phyloP scores from a whole-genome alignment of 1,140 invertebrate genomes.

The Colletes latitarsis region DNA sequence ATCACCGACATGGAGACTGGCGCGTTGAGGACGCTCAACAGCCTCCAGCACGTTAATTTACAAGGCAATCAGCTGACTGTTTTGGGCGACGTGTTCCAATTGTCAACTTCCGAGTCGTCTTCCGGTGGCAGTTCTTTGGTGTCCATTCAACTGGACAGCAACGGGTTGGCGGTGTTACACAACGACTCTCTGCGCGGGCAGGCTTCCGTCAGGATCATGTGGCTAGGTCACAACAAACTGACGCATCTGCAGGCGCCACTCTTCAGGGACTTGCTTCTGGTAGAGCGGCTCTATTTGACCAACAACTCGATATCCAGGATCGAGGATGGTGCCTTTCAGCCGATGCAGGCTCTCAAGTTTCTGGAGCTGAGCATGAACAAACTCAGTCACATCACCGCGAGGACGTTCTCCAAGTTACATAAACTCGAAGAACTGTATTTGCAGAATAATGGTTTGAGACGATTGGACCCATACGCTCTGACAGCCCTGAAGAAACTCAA shows the following conservation, averaged over 20 bases:
- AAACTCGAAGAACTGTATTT: slow-evolving; percentile 86
- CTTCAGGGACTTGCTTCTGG: slow-evolving; percentile 88
- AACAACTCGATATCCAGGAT: slow-evolving; percentile 91
- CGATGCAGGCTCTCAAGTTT: slow-evolving; percentile 88
- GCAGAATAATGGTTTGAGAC: slow-evolving; percentile 82
- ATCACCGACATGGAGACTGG: slow-evolving; percentile 91
- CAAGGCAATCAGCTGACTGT: slow-evolving; percentile 90
- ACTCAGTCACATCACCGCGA: slow-evolving; percentile 84
- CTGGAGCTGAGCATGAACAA: slow-evolving; percentile 90
- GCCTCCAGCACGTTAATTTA: slow-evolving; percentile 93
- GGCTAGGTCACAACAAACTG: slow-evolving; percentile 91
- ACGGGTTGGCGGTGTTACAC: slow-evolving; percentile 88
- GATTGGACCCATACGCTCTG: slow-evolving; percentile 83
- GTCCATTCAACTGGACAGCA: slow-evolving; percentile 92
- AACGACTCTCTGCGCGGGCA: slow-evolving; percentile 89
- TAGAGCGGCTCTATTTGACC: slow-evolving; percentile 90
- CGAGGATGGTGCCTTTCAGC: slow-evolving; percentile 89
- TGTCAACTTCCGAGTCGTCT: slow-evolving; percentile 66
- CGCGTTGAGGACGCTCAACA: slow-evolving; percentile 90
- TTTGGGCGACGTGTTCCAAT: slow-evolving; percentile 91
- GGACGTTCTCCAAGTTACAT: slow-evolving; percentile 86
- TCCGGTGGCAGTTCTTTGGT: slow-evolving; percentile 84
- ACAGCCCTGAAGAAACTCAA: slow-evolving; percentile 83
- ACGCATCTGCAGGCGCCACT: slow-evolving; percentile 86
- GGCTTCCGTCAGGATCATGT: slow-evolving; percentile 91